A percentile compares a stretch with the other conserved stretches of the same genome.
Conservation (phyloP, 2,113 vertebrate genomes). For the Larimichthys crocea region DNA sequence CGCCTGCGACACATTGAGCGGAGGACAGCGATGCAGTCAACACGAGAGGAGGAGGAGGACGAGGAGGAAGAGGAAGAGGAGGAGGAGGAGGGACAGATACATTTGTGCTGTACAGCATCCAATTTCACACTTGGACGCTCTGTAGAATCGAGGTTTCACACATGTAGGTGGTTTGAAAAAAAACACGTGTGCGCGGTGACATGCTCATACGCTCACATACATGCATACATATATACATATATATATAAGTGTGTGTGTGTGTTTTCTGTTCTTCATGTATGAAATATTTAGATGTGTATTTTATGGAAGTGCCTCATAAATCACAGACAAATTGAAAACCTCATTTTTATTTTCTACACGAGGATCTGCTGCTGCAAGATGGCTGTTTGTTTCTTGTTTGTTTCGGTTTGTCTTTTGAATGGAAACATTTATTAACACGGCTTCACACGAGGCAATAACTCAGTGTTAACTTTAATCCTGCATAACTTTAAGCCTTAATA, state of each 20-base stretch:
- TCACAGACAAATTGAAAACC: background rate
- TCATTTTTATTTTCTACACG: background rate
- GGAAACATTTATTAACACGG: background rate
- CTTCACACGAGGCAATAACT: background rate
- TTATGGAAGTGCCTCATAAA: background rate
- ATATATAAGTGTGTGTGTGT: background rate
- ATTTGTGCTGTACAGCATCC: slow-evolving; percentile 64
- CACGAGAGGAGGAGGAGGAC: slow-evolving; percentile 4
- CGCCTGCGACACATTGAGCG: slow-evolving; percentile 4
- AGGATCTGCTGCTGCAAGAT: background rate
- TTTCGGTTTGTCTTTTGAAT: background rate
- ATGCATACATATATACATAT: background rate
- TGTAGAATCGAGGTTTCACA: slow-evolving; percentile 70
- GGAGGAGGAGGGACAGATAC: slow-evolving; percentile 39
- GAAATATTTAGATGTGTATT: background rate
- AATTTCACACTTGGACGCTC: slow-evolving; percentile 77
- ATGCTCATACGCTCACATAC: slow-evolving; percentile 22
- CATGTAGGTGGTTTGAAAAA: slow-evolving; percentile 61
- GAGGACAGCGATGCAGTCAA: slow-evolving; percentile 16
- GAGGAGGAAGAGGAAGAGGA: no score
- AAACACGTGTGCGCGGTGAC: slow-evolving; percentile 31
- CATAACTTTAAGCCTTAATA: no score
- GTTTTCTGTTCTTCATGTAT: background rate
- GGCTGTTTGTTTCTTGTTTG: background rate
- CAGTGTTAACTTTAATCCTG: no score